Base-by-base conservation (phyloP, 2,797 vertebrate genomes). In the Sciurus carolinensis region DNA sequence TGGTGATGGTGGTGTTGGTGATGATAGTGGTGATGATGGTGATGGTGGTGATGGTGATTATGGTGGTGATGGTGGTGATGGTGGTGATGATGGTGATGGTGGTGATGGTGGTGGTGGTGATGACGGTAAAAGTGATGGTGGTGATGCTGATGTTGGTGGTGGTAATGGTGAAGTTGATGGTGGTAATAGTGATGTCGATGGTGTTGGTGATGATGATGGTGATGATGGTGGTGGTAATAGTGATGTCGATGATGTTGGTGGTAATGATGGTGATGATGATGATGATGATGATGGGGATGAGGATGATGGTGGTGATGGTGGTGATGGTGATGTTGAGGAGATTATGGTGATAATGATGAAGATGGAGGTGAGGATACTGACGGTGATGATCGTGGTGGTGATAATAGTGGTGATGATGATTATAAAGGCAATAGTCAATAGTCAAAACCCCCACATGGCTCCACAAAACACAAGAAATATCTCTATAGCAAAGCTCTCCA, bases 41-140 rank as follows among this genome's bases (percentile, higher is more conserved):
- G 36, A 36, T 36, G 36, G 36, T 36, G 36, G 36, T 36, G 36
- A 36, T 36, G 36, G 36, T 36, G 36, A 3, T 36, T 2, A 36
- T 36, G 36, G 36, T 36, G 36, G 36, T 36, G 36, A 36, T 36
- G 36, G 3, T 36, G 36, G 36, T 36, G 36, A 0, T 33, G 18
- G 0, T 42, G 64, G 0, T 33, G 24, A 0, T 22, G 12, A 0
- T 50, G 69, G 0, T 26, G 14, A 0, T 47, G 64, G 0, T 14
- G 6, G 0, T n/a, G 36, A 0, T n/a, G 72, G 0, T 50, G 54
- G 12, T 22, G 33, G 2, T 50, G 54, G 1, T 62, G 26, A 3
- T 28, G 13, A 6, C 12, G 39, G 1, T 30, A 39, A 0, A 64
- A 59, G 2, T 44, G 28, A 3, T 44, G 50, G 2, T 39, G 12